These are phyloP conservation scores for Oncorhynchus gorbuscha DNA, from an alignment of 2,113 vertebrate genomes.

Conservation along the genomic window DNA sequence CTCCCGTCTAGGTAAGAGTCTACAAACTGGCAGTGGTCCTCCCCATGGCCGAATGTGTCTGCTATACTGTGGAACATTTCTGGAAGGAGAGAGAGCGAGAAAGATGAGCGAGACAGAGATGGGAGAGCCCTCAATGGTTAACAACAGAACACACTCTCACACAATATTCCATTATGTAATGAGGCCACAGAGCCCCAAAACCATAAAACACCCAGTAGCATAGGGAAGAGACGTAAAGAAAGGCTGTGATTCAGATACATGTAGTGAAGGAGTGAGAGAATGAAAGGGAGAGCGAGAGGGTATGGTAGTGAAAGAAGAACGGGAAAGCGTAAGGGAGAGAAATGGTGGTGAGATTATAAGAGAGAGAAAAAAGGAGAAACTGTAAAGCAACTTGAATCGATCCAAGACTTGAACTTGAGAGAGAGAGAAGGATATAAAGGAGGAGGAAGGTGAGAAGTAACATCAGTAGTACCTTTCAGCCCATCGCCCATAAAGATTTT, in stretches of 20 bases:
- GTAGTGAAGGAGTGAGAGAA: too few species aligned
- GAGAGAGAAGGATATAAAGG: too few species aligned
- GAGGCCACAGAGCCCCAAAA: background rate
- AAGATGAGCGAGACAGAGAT: constrained; percentile 2
- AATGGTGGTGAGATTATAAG: too few species aligned
- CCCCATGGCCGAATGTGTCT: constrained; percentile 91
- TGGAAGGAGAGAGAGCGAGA: constrained; percentile 50
- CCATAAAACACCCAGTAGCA: too few species aligned
- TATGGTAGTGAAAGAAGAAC: background rate
- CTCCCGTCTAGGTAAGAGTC: constrained; percentile 94
- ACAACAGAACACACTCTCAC: background rate
- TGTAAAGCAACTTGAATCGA: too few species aligned
- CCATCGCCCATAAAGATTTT: constrained; percentile 98
- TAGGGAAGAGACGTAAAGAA: background rate
- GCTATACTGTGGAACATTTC: constrained; percentile 94
- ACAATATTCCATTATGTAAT: background rate
- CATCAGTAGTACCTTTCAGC: constrained; percentile 80
- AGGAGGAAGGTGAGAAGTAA: too few species aligned
- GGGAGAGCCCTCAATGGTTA: background rate
- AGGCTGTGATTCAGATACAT: constrained; percentile 3
- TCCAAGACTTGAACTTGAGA: too few species aligned
- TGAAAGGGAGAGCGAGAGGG: too few species aligned
- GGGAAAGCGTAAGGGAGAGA: background rate
- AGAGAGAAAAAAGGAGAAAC: too few species aligned
- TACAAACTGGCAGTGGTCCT: constrained; percentile 98